Conservation (phyloP, 1,140 invertebrate species). For the Pachyrhynchus sulphureomaculatus region DNA sequence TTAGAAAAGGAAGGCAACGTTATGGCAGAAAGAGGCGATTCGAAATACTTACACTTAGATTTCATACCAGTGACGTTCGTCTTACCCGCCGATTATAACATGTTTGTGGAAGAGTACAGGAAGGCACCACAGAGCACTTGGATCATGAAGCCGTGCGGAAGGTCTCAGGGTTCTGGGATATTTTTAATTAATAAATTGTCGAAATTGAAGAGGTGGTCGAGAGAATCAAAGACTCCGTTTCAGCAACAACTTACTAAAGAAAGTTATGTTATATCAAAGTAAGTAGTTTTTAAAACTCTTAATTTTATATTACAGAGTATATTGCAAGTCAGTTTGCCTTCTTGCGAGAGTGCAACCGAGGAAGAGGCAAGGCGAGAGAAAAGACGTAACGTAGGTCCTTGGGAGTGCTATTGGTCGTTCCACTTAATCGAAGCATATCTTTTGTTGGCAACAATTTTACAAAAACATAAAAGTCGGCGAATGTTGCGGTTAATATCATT, state of each 20-base stretch:
- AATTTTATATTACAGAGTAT: conserved; percentile 6
- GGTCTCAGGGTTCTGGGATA: conserved; percentile 85
- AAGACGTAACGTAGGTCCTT: no score
- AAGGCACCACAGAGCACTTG: conserved; percentile 91
- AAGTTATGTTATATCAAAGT: conserved; percentile 86
- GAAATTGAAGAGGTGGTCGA: conserved; percentile 85
- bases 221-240: conserved; percentile 77
- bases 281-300: conserved; percentile 21
- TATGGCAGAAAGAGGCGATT: conserved; percentile 73
- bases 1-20: conserved; percentile 87
- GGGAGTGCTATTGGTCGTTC: no score
- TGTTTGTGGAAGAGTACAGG: conserved; percentile 93
- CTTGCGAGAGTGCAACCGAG: no score
- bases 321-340: background rate
- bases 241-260: conserved; percentile 83
- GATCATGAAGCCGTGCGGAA: conserved; percentile 97
- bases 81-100: conserved; percentile 90
- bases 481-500: no score
- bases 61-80: conserved; percentile 93
- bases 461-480: no score
- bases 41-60: conserved; percentile 80
- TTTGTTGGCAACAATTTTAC: no score
- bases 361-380: no score
- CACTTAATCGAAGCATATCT: no score
- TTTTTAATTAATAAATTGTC: conserved; percentile 88